Percentiles rank a stretch among this genome's conserved stretches.
Evolutionary conservation across 1,140 invertebrate genomes (phyloP).

Genomic region (Penaeus vannamei): DNA sequence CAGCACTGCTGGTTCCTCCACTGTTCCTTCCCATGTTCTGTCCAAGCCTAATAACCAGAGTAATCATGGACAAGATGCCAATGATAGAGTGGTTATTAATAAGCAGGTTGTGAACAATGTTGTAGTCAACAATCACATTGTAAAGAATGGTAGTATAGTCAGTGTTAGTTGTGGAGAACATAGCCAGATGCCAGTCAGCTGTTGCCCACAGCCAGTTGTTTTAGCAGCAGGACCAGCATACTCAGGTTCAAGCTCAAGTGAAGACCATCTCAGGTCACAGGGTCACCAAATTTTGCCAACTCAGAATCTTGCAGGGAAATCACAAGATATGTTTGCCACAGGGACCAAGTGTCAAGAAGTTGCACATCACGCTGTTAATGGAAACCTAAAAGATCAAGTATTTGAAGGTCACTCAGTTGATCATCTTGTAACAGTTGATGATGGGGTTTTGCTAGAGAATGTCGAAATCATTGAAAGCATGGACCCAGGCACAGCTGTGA

Average conservation of each 20-base stretch:
- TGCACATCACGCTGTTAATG: too few relatives aligned
- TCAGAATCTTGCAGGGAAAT: neutral
- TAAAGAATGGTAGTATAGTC: conserved; percentile 49
- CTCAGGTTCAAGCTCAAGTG: too few relatives aligned
- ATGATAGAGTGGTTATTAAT: conserved; percentile 37
- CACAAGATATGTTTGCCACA: neutral
- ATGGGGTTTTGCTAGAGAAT: conserved; percentile 41
- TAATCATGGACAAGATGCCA: conserved; percentile 3
- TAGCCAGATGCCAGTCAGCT: neutral
- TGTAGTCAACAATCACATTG: conserved; percentile 39
- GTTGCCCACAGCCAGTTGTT: conserved; percentile 37
- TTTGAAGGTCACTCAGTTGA: conserved; percentile 27
- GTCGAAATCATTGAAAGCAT: conserved; percentile 52
- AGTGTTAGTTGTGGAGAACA: conserved; percentile 32
- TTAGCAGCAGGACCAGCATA: conserved; percentile 19
- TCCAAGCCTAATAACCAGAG: neutral
- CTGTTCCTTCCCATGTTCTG: too few relatives aligned
- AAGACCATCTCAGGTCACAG: conserved; percentile 16
- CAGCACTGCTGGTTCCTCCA: neutral
- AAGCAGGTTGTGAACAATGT: conserved; percentile 61
- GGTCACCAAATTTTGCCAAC: neutral
- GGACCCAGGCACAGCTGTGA: conserved; percentile 4
- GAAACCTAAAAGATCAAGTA: neutral
- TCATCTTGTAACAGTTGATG: conserved; percentile 15
- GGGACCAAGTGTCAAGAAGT: too few relatives aligned